Percentiles rank a stretch among this genome's conserved stretches.
These are phyloP conservation scores for Melanotaenia trifasciata DNA, from an alignment of 2,797 vertebrate genomes.

Conservation along the genomic window DNA sequence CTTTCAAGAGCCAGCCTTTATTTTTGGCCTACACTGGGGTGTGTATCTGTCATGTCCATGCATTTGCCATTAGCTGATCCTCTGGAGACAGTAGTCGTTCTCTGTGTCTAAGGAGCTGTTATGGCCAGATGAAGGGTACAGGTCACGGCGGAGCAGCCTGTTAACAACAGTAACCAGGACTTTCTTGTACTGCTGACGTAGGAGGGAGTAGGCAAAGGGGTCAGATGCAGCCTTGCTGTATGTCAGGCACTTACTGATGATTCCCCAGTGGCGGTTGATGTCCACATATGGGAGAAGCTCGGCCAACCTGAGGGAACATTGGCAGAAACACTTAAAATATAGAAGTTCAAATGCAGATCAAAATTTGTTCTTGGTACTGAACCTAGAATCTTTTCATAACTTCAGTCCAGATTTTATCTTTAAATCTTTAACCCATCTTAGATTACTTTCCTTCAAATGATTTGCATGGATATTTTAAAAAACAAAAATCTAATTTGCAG, in stretches of 20 bases:
- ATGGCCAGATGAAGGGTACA: conserved; percentile 88
- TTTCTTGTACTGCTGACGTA: conserved; percentile 89
- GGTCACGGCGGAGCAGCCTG: conserved; percentile 87
- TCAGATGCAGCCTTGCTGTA: conserved; percentile 90
- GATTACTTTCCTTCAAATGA: background rate
- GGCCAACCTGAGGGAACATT: conserved; percentile 81
- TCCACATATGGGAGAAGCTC: conserved; percentile 88
- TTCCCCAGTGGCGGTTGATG: conserved; percentile 89
- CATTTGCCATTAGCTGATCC: conserved; percentile 79
- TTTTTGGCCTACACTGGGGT: conserved; percentile 45
- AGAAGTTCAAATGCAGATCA: background rate
- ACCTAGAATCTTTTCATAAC: background rate
- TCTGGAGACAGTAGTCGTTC: conserved; percentile 89
- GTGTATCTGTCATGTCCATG: conserved; percentile 42
- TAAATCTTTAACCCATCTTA: background rate
- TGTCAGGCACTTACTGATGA: conserved; percentile 90
- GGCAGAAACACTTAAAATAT: conserved; percentile 37
- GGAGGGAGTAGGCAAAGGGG: conserved; percentile 88
- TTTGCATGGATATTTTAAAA: background rate
- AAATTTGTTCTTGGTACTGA: background rate
- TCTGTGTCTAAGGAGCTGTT: conserved; percentile 89
- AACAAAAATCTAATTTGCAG: too few relatives aligned
- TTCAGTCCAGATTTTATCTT: conserved; percentile 3
- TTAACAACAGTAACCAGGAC: conserved; percentile 86
- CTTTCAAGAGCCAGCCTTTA: conserved; percentile 59